Conservation (phyloP, 2,888 invertebrate species). For the Microplitis deprimator region DNA sequence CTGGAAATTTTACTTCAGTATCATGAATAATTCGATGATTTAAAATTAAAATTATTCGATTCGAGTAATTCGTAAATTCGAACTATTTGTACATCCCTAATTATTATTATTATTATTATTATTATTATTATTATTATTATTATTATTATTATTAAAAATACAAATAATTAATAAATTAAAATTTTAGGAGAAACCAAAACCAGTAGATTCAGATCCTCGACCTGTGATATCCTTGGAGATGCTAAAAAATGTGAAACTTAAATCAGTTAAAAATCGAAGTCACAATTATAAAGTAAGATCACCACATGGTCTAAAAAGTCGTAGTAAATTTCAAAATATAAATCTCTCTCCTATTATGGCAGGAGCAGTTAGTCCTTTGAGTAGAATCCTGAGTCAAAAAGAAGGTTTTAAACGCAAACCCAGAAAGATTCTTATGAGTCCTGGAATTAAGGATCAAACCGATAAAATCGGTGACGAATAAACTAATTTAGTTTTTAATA, state of each 20-base stretch:
- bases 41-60: too few relatives aligned
- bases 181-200: slow-evolving; percentile 57
- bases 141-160: background rate
- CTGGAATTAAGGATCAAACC: slow-evolving; percentile 40
- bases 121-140: background rate
- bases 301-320: slow-evolving; percentile 53
- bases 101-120: background rate
- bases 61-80: too few relatives aligned
- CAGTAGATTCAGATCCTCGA: slow-evolving; percentile 52
- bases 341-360: slow-evolving; percentile 58
- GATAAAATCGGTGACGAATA: slow-evolving; percentile 37
- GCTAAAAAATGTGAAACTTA: slow-evolving; percentile 67
- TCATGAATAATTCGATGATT: too few relatives aligned
- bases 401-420: slow-evolving; percentile 53
- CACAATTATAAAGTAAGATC: slow-evolving; percentile 55
- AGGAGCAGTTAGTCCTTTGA: slow-evolving; percentile 54
- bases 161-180: background rate
- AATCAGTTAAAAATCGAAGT: slow-evolving; percentile 59
- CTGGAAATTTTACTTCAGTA: too few relatives aligned
- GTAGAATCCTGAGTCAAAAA: slow-evolving; percentile 57
- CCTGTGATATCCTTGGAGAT: slow-evolving; percentile 66
- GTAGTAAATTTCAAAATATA: slow-evolving; percentile 44
- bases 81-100: too few relatives aligned
- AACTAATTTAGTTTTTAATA: slow-evolving; percentile 37
- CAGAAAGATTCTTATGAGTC: slow-evolving; percentile 49